These are phyloP conservation scores for Daboia siamensis DNA, from an alignment of 2,113 vertebrate genomes.

Conservation along the genomic window DNA sequence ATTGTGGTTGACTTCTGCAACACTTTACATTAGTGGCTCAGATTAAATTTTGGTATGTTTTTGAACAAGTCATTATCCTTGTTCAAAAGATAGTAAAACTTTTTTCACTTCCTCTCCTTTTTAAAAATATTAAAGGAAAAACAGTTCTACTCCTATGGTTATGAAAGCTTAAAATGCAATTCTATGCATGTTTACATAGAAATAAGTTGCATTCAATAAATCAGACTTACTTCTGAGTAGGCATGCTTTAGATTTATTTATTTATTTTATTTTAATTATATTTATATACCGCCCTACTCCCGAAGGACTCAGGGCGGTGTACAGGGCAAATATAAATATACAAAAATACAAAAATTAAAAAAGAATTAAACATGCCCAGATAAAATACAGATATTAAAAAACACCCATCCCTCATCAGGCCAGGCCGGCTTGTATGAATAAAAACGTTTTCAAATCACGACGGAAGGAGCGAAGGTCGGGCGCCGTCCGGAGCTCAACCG, in stretches of 20 bases:
- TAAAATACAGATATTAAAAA: too few relatives aligned
- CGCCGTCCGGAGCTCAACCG: too few relatives aligned
- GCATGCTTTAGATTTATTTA: constrained; percentile 9
- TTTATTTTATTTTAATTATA: too few relatives aligned
- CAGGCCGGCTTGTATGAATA: too few relatives aligned
- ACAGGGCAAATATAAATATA: too few relatives aligned
- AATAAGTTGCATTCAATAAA: background rate
- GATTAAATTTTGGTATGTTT: constrained; percentile 31
- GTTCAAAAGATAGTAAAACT: constrained; percentile 21
- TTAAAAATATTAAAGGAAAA: constrained; percentile 48
- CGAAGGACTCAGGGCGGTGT: too few relatives aligned
- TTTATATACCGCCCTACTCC: too few relatives aligned
- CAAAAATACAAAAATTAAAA: too few relatives aligned
- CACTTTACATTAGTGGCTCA: background rate
- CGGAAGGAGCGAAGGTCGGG: too few relatives aligned
- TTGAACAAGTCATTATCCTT: background rate
- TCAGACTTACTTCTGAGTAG: background rate
- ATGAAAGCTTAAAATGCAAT: background rate
- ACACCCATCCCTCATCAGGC: too few relatives aligned
- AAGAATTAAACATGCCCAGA: too few relatives aligned
- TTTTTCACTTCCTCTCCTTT: constrained; percentile 59
- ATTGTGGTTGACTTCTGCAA: background rate
- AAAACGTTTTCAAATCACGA: too few relatives aligned
- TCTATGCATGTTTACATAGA: background rate
- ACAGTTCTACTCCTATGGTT: constrained; percentile 47